Base-by-base conservation (phyloP, 92 coral and sea anemone species). In the Nematostella vectensis region DNA sequence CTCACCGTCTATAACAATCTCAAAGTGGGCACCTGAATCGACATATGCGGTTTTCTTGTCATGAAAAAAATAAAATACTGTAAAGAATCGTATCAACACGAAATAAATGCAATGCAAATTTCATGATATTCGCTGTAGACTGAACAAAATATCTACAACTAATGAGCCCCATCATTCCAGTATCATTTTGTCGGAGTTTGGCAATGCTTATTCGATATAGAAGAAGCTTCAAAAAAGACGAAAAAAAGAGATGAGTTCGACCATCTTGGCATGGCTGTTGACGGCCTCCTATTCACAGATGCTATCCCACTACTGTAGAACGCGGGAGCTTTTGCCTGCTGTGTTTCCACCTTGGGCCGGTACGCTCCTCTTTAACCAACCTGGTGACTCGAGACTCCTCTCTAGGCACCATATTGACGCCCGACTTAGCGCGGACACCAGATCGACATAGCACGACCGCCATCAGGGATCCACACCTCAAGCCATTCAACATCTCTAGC, bases 271-370 rank as follows among this genome's bases (percentile, higher is more conserved):
- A 73, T 77, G 96, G 94, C 88, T 88, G 40, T 33, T 33, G 40
- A 33, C 40, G 6, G 40, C 40, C 40, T 6, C 40, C 40, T 33
- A 33, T 33, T 78, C 85, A 78, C 85, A 78, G 85, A 47, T 78
- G 85, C 85, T 78, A 54, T 78, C 85, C 85, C 85, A 65, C 85
- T 78, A 78, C 85, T 78, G 85, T 78, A 62, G 66, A 76, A 78
- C 85, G 85, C 85, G 85, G 85, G 74, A 78, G 74, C 85, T 78
- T 78, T 78, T 78, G 85, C 85, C 85, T 72, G 85, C 85, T 78
- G 85, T 78, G 85, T 78, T 72, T 78, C 85, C 85, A 78, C 85
- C 80, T 80, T 78, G 85, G 79, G 85, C 84, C 84, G 57, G 59
- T 78, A 25, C 70, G 79, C 74, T 77, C 72, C 84, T 77, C 84